Evolutionary conservation across 2,113 vertebrate species (phyloP).

Genomic region (Nothoprocta pentlandii): DNA sequence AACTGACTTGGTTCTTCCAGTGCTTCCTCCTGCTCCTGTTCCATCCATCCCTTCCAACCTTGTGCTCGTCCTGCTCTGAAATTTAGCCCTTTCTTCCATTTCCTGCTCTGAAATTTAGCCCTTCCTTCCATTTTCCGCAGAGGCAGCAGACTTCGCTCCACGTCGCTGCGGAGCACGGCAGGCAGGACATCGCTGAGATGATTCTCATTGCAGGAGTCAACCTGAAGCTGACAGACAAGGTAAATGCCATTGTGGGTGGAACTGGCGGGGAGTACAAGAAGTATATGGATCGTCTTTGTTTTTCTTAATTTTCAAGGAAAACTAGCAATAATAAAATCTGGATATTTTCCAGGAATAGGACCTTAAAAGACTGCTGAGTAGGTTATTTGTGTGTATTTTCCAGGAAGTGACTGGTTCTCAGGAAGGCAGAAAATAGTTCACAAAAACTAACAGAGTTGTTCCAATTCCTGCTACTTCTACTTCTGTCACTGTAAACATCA

Average conservation of each 20-base stretch:
- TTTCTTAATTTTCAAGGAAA: not conserved
- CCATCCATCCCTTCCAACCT: not conserved
- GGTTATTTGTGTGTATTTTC: not conserved
- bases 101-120: not conserved
- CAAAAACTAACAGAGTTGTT: not conserved
- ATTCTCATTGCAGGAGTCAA: slow-evolving; percentile 87
- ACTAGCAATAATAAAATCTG: not conserved
- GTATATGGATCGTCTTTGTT: not conserved
- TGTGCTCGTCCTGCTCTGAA: not conserved
- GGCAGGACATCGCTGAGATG: slow-evolving; percentile 88
- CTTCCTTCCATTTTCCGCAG: slow-evolving; percentile 62
- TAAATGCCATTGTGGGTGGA: slow-evolving; percentile 1
- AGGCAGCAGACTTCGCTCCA: slow-evolving; percentile 89
- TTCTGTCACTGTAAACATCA: not conserved
- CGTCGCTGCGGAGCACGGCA: slow-evolving; percentile 84
- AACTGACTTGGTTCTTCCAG: not conserved
- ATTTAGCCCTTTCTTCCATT: not conserved
- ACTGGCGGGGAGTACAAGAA: not conserved
- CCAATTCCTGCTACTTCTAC: not conserved
- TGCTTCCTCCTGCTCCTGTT: not conserved
- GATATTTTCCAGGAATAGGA: not conserved
- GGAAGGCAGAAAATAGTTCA: not conserved
- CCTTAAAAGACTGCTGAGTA: not conserved
- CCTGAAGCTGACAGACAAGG: slow-evolving; percentile 89
- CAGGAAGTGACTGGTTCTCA: not conserved